Evolutionary conservation across 2,888 invertebrate species (phyloP), one percentile per base, ranked within the genome.

Genomic region (Eupithecia tripunctaria): DNA sequence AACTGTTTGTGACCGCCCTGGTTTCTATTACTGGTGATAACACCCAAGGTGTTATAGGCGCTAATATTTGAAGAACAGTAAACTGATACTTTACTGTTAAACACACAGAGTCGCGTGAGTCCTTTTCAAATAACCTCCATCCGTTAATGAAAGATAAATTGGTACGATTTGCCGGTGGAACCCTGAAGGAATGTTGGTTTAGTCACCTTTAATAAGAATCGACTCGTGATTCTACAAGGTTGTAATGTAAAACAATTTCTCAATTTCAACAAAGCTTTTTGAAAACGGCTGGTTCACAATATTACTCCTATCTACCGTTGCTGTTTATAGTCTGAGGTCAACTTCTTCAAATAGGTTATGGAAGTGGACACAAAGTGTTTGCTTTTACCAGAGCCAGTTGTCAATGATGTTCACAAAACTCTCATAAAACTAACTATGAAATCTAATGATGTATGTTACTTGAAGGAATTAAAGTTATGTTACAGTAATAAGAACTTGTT

Each of bases 171-270:
- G 78, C 78, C 59, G 47, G 68, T 77, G 75, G 75, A 74, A 71
- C 67, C 70, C 71, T 75, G 71, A 76, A 66, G 80, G 82, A 85
- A 83, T 84, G 81, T 82, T 81, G 76, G 77, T 83, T 84, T 82
- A 84, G 82, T 85, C 86, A 86, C 82, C 82, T 82, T 76, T 80
- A 80, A 77, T 73, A 77, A 81, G 81, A 85, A 85, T 79, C 68
- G 80, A 77, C 76, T 77, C 78, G 78, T 82, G 80, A 80, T 83
- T 82, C 76, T 79, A 84, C 82, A 81, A 82, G 87, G 77, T 82
- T 81, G 81, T 85, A 86, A 88, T 84, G 82, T 81, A 81, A 86
- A 82, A 82, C 84, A 80, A 90, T 91, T 89, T 89, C 81, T 90
- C 88, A 89, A 87, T 83, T 80, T 81, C 78, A 81, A 60, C 51